Evolutionary conservation across 1,140 invertebrate species (phyloP).

Genomic region (Diuraphis noxia): DNA sequence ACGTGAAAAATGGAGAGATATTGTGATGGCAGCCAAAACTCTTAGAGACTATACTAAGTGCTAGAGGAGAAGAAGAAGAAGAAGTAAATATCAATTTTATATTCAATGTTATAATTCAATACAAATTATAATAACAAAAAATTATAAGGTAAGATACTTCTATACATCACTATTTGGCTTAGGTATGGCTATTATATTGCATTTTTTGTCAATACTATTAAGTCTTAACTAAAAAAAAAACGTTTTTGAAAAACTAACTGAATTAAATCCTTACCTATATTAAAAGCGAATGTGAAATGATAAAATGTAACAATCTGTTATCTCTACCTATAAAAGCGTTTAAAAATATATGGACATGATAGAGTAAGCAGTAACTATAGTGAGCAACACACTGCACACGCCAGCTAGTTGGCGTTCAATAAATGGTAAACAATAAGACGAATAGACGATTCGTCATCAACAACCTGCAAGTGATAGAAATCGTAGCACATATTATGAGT

Average conservation of each 20-base stretch:
- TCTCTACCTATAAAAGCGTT: not conserved
- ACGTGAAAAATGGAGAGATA: too few species aligned
- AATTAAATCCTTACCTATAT: not conserved
- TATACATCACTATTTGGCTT: too few species aligned
- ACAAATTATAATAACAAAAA: too few species aligned
- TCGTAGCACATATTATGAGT: not conserved
- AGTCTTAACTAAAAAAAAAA: not conserved
- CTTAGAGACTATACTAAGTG: too few species aligned
- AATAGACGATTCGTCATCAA: not conserved
- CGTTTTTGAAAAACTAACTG: not conserved
- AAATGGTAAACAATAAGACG: constrained; percentile 1
- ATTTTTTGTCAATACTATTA: not conserved
- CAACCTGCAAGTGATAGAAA: not conserved
- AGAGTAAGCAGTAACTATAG: too few species aligned
- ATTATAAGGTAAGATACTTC: too few species aligned
- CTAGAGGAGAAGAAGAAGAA: too few species aligned
- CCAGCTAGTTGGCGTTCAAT: not conserved
- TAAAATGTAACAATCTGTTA: too few species aligned
- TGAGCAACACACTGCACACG: not conserved
- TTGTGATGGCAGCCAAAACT: too few species aligned
- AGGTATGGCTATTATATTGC: not conserved
- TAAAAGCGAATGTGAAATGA: not conserved
- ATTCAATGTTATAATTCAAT: too few species aligned
- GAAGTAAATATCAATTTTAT: too few species aligned
- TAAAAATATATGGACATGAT: not conserved